Base-by-base conservation (phyloP, 2,797 vertebrate species). In the Steatocranus sp. region DNA sequence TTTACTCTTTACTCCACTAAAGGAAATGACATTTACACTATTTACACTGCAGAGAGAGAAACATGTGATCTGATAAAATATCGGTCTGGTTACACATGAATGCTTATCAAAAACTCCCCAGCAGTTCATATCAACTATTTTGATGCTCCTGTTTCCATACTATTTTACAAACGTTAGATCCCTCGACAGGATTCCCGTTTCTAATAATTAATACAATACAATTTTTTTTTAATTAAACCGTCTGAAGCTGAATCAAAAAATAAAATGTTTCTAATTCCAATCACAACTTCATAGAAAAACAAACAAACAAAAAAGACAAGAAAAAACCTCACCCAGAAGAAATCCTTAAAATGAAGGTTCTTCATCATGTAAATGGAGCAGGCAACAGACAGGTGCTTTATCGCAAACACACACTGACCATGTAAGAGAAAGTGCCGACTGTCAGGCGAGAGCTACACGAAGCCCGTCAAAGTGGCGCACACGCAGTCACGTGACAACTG, bases 271-370 rank as follows among this genome's bases (percentile, higher is more conserved):
- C n/a, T 25, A 18, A 27, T 34, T 75, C n/a, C 14, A 43, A 50
- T 81, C 15, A 68, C 15, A 27, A 5, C 3, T 49, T 6, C 23
- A 61, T 3, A 70, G 58, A 66, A 79, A 78, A 2, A 30, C 12
- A 73, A 48, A 48, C 80, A 73, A 80, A 38, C 2, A 5, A 2
- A 43, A 20, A 11, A 11, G 27, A 32, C 54, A 58, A 58, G 54
- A 58, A 3, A 38, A 23, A 11, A 34, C 87, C 96, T 94, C 85
- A 97, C 97, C 96, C 97, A 97, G 89, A 97, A 97, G 90, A 91
- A 95, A 49, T 97, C 96, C 53, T 96, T 97, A 41, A 96, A 97
- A 81, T 94, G 96, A 14, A 95, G 87, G 34, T 95, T 94, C 82
- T 92, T 96, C 96, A 97, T 97, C 4, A 1, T 81, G 75, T 27